Base-by-base conservation (phyloP, 2,888 invertebrate genomes). In the Mactromeris polynyma region DNA sequence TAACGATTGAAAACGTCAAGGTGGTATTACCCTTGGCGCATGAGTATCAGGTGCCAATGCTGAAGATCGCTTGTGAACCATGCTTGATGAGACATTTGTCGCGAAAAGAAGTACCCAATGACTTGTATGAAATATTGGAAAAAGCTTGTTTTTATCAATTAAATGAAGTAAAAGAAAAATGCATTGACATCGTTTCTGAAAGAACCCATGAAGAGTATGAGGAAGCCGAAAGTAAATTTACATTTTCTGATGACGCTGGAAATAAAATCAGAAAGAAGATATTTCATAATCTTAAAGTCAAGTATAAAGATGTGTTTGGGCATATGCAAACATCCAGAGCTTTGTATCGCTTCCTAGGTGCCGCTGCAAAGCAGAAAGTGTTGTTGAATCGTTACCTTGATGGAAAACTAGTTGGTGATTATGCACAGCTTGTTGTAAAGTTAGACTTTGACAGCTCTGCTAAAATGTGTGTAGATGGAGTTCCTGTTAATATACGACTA, bases 1-100 rank as follows among this genome's bases (percentile, higher is more conserved):
- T 81, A 19, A 58, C 81, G 4, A 46, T 21, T 0, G 31, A 81
- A 7, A 58, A 81, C n/a, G 58, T 81, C 4, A 21, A 58, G 11
- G 58, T n/a, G 36, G 54, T 81, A 21, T 21, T 81, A 36, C 81
- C 54, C 0, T 31, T 81, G 6, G 58, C 58, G 3, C 40, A 82
- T 26, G 82, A 82, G 64, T 82, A 81, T n/a, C 81, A 81, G 33
- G 81, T 81, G 38, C 0, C 17, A 38, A 11, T 9, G 19, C 11
- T 81, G 38, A 64, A 36, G 33, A 21, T 21, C 21, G 38, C 54
- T 58, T 81, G 81, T 64, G 81, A 64, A n/a, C 6, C 6, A 21
- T 58, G n/a, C n/a, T 38, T 81, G 0, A 17, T 58, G 19, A 31
- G 14, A 46, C 26, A 26, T 26, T 26, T 40, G 19, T 14, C n/a